Evolutionary conservation across 2,797 vertebrate species (phyloP).

Genomic region (Lepidocolaptes lacrymiger): DNA sequence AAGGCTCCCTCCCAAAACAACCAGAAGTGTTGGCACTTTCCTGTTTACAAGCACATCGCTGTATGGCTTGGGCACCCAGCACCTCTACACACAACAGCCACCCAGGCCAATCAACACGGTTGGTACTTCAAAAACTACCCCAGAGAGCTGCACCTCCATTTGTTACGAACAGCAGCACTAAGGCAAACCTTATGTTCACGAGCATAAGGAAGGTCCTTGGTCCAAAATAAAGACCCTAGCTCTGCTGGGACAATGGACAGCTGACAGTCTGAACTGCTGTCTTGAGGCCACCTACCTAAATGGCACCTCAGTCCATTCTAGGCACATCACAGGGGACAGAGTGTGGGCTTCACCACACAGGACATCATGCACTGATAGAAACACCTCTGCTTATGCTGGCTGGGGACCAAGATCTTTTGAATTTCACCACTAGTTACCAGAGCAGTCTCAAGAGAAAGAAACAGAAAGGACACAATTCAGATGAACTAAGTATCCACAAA

Average conservation of each 20-base stretch:
- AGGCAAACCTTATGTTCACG: not conserved
- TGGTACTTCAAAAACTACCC: not conserved
- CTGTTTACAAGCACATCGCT: not conserved
- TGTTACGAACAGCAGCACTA: not conserved
- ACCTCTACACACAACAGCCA: not conserved
- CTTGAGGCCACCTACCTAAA: not conserved
- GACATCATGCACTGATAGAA: not conserved
- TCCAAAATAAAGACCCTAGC: not conserved
- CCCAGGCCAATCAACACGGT: not conserved
- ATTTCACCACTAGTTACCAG: not conserved
- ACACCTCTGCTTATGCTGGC: not conserved
- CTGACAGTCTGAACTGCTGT: not conserved
- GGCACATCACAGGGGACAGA: not conserved
- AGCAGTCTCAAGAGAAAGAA: not conserved
- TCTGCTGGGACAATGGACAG: not conserved
- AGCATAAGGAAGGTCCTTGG: not conserved
- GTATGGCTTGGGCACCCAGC: not conserved
- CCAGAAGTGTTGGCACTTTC: not conserved
- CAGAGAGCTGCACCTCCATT: not conserved
- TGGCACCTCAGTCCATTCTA: not conserved
- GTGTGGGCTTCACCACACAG: not conserved
- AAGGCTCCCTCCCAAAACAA: not conserved
- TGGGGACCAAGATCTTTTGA: not conserved
- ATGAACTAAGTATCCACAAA: not conserved
- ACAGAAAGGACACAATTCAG: not conserved